Evolutionary conservation across 2,888 invertebrate species (phyloP).

Genomic region (Caenorhabditis angaria): DNA sequence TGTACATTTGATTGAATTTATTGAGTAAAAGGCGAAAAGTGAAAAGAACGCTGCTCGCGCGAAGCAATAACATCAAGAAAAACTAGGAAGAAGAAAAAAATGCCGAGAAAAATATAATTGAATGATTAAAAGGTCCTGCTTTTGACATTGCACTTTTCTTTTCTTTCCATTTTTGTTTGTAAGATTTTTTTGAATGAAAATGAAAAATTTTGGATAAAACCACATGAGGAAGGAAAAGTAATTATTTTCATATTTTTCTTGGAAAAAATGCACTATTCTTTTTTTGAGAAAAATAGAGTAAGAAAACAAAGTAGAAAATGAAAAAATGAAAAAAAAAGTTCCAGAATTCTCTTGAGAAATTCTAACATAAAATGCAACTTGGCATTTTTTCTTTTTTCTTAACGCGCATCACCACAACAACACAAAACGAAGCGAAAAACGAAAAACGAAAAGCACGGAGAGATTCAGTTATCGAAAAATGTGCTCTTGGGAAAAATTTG

Average conservation of each 20-base stretch:
- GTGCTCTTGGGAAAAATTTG: slow-evolving; percentile 42
- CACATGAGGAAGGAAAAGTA: too few species aligned
- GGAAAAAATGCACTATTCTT: too few species aligned
- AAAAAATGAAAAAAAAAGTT: too few species aligned
- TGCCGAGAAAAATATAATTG: not conserved
- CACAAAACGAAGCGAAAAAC: too few species aligned
- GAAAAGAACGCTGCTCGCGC: not conserved
- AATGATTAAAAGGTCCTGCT: slow-evolving; percentile 1
- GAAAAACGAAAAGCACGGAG: too few species aligned
- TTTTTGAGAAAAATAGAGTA: too few species aligned
- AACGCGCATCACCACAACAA: slow-evolving; percentile 15
- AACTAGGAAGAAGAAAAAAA: not conserved
- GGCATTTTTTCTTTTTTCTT: not conserved
- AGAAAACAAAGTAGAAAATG: too few species aligned
- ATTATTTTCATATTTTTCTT: too few species aligned
- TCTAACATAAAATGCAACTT: too few species aligned
- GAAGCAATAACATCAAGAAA: not conserved
- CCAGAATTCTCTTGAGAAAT: too few species aligned
- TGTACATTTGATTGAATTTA: not conserved
- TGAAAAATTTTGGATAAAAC: too few species aligned
- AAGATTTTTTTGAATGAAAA: not conserved
- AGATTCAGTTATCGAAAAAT: slow-evolving; percentile 50
- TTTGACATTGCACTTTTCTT: not conserved
- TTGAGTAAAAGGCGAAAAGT: too few species aligned
- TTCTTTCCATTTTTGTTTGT: not conserved